Evolutionary conservation across 2,113 vertebrate species (phyloP).

Genomic region (Alces alces): DNA sequence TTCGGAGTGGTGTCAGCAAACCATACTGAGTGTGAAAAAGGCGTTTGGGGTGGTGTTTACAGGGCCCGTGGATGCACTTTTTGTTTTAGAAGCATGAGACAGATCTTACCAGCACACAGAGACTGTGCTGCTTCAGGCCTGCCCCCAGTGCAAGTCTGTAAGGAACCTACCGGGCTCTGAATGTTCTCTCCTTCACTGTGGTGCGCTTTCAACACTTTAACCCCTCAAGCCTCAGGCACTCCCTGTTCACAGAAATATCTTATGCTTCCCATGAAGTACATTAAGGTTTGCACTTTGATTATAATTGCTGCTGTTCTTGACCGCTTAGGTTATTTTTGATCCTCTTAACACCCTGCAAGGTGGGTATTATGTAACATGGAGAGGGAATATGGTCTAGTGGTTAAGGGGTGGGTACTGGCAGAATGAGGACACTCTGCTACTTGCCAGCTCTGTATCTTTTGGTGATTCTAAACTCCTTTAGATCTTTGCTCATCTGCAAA

Average conservation of each 20-base stretch:
- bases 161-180: not conserved
- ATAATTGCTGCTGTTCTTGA: not conserved
- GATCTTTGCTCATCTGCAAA: not conserved
- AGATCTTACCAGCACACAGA: not conserved
- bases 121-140: not conserved
- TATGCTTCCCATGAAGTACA: not conserved
- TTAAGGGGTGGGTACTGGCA: not conserved
- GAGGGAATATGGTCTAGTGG: not conserved
- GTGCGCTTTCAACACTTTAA: not conserved
- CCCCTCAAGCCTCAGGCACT: not conserved
- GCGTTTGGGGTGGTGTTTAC: not conserved
- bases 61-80: not conserved
- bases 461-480: not conserved
- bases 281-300: not conserved
- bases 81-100: not conserved
- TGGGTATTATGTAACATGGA: not conserved
- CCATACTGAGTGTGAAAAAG: not conserved
- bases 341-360: not conserved
- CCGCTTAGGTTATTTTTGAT: not conserved
- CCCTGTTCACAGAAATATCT: not conserved
- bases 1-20: slow-evolving; percentile 22
- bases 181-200: not conserved
- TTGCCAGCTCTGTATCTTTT: not conserved
- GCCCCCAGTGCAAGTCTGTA: not conserved
- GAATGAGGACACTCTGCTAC: not conserved